Conservation (phyloP, 2,113 vertebrate species). For the Tringa solitaria region DNA sequence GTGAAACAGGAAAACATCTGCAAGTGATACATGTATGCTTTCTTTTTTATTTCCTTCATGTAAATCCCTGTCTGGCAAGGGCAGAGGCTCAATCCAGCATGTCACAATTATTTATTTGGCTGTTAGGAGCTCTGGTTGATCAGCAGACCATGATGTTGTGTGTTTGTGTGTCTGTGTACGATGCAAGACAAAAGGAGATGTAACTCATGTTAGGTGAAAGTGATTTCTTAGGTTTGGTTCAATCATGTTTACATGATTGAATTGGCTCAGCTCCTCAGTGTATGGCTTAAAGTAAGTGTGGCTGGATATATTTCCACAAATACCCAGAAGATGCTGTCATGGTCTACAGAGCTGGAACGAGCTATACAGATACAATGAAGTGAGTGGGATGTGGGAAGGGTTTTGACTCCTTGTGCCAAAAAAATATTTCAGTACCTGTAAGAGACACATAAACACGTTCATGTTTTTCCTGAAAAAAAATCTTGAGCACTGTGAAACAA, state of each 20-base stretch:
- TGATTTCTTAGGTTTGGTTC: background rate
- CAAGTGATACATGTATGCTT: background rate
- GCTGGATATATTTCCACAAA: background rate
- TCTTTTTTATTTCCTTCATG: background rate
- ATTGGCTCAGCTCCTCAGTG: background rate
- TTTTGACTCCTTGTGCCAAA: background rate
- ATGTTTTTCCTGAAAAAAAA: background rate
- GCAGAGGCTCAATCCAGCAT: background rate
- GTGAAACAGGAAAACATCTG: background rate
- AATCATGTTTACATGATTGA: background rate
- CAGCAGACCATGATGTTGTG: background rate
- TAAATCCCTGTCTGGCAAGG: background rate
- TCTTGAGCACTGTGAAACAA: background rate
- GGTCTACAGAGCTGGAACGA: background rate
- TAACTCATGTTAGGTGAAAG: background rate
- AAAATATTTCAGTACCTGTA: background rate
- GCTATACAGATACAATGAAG: background rate
- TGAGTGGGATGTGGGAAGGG: background rate
- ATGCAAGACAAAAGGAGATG: background rate
- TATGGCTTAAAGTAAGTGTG: background rate
- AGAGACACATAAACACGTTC: background rate
- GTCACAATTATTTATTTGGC: background rate
- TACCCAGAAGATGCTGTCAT: background rate
- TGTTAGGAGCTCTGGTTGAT: background rate
- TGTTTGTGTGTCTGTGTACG: background rate